Evolutionary conservation across 2,797 vertebrate species (phyloP).

Genomic region (Alauda arvensis): DNA sequence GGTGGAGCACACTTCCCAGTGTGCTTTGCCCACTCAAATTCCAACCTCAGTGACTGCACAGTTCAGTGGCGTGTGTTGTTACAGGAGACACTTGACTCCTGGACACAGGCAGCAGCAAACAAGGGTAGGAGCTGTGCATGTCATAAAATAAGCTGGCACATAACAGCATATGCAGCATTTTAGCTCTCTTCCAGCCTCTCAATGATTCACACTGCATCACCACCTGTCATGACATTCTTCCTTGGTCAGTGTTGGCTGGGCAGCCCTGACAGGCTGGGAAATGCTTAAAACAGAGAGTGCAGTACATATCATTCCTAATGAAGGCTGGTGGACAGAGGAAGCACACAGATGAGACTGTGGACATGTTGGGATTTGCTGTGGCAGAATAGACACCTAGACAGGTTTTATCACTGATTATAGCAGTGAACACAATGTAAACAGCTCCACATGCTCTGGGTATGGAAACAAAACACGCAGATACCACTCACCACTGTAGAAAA

Average conservation of each 20-base stretch:
- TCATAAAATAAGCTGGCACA: background rate
- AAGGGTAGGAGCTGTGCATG: background rate
- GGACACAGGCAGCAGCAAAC: background rate
- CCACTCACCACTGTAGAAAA: background rate
- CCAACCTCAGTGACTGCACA: background rate
- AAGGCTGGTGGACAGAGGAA: background rate
- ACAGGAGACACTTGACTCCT: background rate
- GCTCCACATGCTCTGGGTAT: background rate
- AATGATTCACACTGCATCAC: background rate
- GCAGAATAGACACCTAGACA: background rate
- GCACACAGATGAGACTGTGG: background rate
- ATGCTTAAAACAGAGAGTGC: background rate
- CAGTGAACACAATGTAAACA: background rate
- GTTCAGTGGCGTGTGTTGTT: background rate
- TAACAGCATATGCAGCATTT: background rate
- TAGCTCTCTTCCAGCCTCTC: background rate
- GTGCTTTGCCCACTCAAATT: background rate
- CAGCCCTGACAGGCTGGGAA: background rate
- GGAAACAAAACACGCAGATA: background rate
- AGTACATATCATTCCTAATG: background rate
- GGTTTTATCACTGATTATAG: background rate
- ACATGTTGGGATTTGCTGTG: fast-evolving
- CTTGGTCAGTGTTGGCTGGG: background rate
- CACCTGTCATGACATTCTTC: background rate
- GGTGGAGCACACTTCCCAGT: background rate